These are phyloP conservation scores for Euschistus heros DNA, from an alignment of 1,140 invertebrate genomes.

Conservation along the genomic window DNA sequence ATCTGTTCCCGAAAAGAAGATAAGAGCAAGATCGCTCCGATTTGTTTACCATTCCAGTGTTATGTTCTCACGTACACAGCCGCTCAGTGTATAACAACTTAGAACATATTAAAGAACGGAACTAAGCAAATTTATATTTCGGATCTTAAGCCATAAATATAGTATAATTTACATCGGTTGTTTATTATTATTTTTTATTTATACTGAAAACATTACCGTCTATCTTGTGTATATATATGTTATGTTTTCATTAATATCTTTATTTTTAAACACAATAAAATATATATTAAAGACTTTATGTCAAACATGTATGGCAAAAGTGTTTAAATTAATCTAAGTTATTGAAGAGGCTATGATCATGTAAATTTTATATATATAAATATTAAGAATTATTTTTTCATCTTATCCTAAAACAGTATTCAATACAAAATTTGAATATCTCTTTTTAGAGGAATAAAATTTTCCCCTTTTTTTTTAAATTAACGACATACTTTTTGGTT, in stretches of 20 bases:
- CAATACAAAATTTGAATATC: neutral
- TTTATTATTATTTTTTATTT: slow-evolving; percentile 1
- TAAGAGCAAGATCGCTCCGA: neutral
- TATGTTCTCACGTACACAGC: neutral
- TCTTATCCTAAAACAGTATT: neutral
- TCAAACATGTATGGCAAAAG: neutral
- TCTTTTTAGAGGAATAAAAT: neutral
- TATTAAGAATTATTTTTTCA: neutral
- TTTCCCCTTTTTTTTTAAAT: neutral
- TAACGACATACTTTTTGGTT: neutral
- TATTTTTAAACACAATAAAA: neutral
- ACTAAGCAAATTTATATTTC: slow-evolving; percentile 9
- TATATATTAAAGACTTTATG: neutral
- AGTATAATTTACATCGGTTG: neutral
- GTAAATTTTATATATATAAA: slow-evolving; percentile 14
- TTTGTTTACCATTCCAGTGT: neutral
- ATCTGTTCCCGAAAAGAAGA: neutral
- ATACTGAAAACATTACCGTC: slow-evolving; percentile 2
- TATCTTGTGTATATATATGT: neutral
- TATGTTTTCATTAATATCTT: slow-evolving; percentile 5
- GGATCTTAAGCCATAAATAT: slow-evolving; percentile 6
- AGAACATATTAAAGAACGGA: neutral
- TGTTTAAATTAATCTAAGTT: neutral
- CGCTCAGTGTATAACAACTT: neutral
- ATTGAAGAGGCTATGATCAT: slow-evolving; percentile 11